These are phyloP conservation scores for Noctuana brunneofusca DNA, from an alignment of 2,888 invertebrate species.

Conservation along the genomic window DNA sequence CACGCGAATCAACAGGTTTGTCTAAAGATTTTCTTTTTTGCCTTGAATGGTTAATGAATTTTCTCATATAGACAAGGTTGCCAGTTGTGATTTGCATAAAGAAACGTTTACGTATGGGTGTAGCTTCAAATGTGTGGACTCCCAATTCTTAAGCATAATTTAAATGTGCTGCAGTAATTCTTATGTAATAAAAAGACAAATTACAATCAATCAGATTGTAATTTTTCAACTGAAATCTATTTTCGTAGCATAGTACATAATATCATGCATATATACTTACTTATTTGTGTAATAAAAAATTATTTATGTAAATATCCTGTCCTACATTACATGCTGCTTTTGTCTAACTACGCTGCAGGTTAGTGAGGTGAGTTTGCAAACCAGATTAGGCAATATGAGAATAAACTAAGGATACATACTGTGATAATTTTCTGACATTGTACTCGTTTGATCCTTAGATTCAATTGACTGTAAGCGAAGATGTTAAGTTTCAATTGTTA, in stretches of 20 bases:
- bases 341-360: conserved; percentile 61
- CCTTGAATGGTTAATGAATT: neutral
- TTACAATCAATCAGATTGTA: too few species aligned
- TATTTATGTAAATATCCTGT: neutral
- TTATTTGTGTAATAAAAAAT: neutral
- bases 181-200: too few species aligned
- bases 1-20: conserved; percentile 74
- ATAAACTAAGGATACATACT: neutral
- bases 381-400: neutral
- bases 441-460: conserved; percentile 52
- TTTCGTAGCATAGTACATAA: too few species aligned
- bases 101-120: too few species aligned
- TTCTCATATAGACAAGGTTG: neutral
- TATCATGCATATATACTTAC: neutral
- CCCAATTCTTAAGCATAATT: neutral
- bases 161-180: too few species aligned
- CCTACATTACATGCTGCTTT: conserved; percentile 68
- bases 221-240: too few species aligned
- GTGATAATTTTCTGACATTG: neutral
- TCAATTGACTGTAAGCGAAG: conserved; percentile 78
- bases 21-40: neutral
- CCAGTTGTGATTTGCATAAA: too few species aligned
- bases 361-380: conserved; percentile 74
- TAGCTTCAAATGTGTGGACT: too few species aligned
- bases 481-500: too few species aligned